phyloP scores from a whole-genome alignment of 2,888 invertebrate species.

The Rhogogaster chlorosoma region DNA sequence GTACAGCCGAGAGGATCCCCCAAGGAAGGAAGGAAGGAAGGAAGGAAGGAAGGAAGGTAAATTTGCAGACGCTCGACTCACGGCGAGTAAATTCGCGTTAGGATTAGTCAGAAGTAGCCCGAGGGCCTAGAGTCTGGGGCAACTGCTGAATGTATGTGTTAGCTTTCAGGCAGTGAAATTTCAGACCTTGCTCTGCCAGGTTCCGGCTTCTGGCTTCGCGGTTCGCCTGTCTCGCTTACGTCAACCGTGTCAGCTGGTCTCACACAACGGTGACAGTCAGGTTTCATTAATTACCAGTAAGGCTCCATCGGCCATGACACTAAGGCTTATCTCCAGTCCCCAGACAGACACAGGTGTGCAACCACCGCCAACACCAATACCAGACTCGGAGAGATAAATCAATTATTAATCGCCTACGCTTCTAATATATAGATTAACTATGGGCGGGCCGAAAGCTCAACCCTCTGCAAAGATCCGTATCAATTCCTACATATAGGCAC shows the following conservation, averaged over 20 bases:
- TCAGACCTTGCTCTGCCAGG: not conserved
- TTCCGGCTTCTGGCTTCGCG: constrained; percentile 2
- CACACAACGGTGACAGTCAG: constrained; percentile 20
- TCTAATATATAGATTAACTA: constrained; percentile 36
- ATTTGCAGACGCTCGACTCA: constrained; percentile 16
- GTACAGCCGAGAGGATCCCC: too few relatives aligned
- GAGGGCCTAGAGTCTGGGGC: not conserved
- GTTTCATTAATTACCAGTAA: constrained; percentile 43
- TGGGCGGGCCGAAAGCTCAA: not conserved
- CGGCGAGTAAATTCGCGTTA: constrained; percentile 4
- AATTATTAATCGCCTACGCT: constrained; percentile 25
- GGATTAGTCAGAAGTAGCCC: not conserved
- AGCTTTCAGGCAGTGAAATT: constrained; percentile 23
- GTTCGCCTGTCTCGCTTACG: not conserved
- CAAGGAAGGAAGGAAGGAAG: not conserved
- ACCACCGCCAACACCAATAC: not conserved
- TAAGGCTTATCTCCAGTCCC: constrained; percentile 23
- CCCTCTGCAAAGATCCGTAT: not conserved
- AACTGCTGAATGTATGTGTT: not conserved
- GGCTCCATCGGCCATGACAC: not conserved
- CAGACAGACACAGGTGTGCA: constrained; percentile 31
- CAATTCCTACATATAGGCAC: not conserved
- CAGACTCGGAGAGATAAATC: constrained; percentile 32
- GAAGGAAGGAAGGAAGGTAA: not conserved
- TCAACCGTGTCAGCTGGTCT: constrained; percentile 32